These are phyloP conservation scores for Rhea pennata DNA, from an alignment of 2,113 vertebrate species.

Conservation along the genomic window DNA sequence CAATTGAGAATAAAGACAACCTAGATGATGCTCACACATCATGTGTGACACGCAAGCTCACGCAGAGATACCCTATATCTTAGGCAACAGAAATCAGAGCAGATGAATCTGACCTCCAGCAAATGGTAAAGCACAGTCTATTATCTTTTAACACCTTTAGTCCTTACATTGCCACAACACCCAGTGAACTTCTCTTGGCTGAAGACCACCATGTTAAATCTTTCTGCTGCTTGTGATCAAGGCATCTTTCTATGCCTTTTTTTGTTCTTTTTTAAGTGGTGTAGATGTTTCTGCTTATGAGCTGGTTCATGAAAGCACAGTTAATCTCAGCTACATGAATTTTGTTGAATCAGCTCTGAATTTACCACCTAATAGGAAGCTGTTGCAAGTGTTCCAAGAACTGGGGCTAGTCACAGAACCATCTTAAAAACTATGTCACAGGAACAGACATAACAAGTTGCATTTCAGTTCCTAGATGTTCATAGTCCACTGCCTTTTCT, in stretches of 20 bases:
- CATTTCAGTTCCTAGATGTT: not conserved
- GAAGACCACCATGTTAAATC: not conserved
- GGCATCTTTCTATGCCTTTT: not conserved
- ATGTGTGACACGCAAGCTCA: not conserved
- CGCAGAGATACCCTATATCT: not conserved
- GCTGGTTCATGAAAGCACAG: not conserved
- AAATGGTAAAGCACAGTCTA: not conserved
- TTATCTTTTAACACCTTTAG: not conserved
- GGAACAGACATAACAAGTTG: not conserved
- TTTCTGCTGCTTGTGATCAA: not conserved
- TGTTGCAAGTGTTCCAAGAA: conserved; percentile 45
- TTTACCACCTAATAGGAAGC: conserved; percentile 17
- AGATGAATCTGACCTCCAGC: not conserved
- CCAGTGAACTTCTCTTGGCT: not conserved
- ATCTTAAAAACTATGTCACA: not conserved
- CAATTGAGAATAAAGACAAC: not conserved
- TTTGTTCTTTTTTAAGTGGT: not conserved
- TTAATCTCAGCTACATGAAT: not conserved
- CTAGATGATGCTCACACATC: not conserved
- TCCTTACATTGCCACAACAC: not conserved
- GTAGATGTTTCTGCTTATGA: not conserved
- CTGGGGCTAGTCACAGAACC: not conserved
- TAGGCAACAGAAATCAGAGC: not conserved
- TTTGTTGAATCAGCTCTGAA: conserved; percentile 46
- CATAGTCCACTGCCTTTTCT: not conserved